Evolutionary conservation across 2,797 vertebrate species (phyloP), one percentile per base, ranked within the genome.

Genomic region (Anas acuta): DNA sequence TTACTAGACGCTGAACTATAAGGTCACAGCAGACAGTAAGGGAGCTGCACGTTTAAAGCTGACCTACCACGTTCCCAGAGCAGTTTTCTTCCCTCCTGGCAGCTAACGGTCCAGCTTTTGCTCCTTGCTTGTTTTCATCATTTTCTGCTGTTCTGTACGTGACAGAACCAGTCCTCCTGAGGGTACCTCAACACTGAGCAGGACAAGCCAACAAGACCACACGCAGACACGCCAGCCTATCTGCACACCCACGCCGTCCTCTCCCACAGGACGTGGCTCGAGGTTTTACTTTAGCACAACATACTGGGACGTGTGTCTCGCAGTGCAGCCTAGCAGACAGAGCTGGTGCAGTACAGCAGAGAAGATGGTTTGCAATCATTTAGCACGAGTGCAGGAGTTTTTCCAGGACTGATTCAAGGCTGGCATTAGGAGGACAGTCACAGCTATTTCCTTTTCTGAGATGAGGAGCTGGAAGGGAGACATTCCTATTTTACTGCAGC

Each of bases 401-500:
- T 71, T 81, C 66, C 62, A 88, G 80, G 56, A 86, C 39, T 18
- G 18, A 56, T 61, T 66, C 32, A 37, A 64, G 53, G 17, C 56
- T 75, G 39, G 41, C 45, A 89, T 74, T 17, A 89, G 84, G 33
- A 93, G 43, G 18, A 91, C 56, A 87, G 61, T 60, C 61, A 72
- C 2, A 35, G 84, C 56, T 65, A 53, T 62, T 82, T 75, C 87
- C 85, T 90, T 56, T 86, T 71, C 47, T 74, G 74, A 74, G 64
- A 85, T 60, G 45, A 87, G 80, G 35, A 77, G 49, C 84, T 95
- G 81, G 47, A 87, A 93, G 41, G 61, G 60, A 92, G 49, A 35
- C 41, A 69, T 93, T 93, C 93, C 94, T 96, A 93, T 86, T 85
- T 96, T 65, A 79, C 41, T 84, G 92, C 93, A 95, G 93, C 76